These are phyloP conservation scores for Haliclona indistincta DNA, from an alignment of 37 sponge, comb jelly and placozoan species.

Conservation along the genomic window DNA sequence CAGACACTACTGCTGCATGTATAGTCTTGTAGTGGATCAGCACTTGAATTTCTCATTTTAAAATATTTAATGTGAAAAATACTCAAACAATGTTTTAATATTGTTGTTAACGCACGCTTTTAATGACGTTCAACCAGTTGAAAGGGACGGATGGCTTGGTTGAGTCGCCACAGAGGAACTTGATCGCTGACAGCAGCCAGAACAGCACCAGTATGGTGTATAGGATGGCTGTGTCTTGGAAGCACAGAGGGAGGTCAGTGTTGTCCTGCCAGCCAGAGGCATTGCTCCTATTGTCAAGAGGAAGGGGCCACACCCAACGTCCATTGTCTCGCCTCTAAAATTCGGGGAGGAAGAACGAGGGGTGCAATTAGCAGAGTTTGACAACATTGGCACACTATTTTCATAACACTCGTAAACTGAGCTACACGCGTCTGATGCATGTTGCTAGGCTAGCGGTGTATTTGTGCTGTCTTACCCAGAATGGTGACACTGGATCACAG, in stretches of 20 bases:
- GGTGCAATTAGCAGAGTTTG: no score
- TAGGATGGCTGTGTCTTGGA: slow-evolving; percentile 82
- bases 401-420: no score
- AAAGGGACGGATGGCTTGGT: slow-evolving; percentile 25
- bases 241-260: slow-evolving; percentile 85
- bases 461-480: slow-evolving; percentile 64
- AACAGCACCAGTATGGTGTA: slow-evolving; percentile 52
- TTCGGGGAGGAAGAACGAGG: neutral
- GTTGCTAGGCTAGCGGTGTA: no score
- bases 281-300: neutral
- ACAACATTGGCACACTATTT: no score
- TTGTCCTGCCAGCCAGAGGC: slow-evolving; percentile 47
- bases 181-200: slow-evolving; percentile 38
- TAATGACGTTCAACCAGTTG: slow-evolving; percentile 50
- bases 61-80: no score
- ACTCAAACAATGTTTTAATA: neutral
- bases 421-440: no score
- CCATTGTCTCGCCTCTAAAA: neutral
- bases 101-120: slow-evolving; percentile 40
- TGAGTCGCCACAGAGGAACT: slow-evolving; percentile 25
- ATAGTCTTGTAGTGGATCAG: no score
- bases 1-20: no score
- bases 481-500: slow-evolving; percentile 31
- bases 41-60: no score
- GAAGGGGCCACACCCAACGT: neutral